Evolutionary conservation across 2,888 invertebrate species (phyloP).

Genomic region (Apoda limacodes): DNA sequence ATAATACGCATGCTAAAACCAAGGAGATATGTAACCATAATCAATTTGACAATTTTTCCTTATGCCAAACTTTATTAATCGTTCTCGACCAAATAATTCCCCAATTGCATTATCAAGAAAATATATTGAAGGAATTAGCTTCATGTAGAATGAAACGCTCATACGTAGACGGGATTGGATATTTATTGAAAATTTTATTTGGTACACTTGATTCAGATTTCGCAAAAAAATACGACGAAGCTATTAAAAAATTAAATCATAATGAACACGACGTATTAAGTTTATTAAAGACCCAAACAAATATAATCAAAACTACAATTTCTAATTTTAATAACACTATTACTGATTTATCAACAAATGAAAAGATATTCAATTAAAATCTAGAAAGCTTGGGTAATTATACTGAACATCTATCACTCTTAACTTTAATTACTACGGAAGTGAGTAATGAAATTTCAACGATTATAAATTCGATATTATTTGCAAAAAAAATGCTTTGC

Average conservation of each 20-base stretch:
- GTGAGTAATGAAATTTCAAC: conserved; percentile 17
- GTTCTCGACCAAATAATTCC: conserved; percentile 15
- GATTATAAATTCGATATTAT: conserved; percentile 17
- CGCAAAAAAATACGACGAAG: conserved; percentile 17
- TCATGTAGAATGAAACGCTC: conserved; percentile 16
- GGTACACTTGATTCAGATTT: conserved; percentile 18
- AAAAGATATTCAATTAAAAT: conserved; percentile 17
- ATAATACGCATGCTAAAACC: conserved; percentile 12
- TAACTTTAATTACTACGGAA: conserved; percentile 16
- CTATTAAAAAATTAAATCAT: conserved; percentile 15
- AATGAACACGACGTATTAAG: conserved; percentile 15
- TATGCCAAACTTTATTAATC: conserved; percentile 12
- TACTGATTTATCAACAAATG: conserved; percentile 14
- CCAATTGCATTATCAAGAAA: conserved; percentile 14
- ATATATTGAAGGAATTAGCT: conserved; percentile 15
- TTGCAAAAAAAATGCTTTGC: conserved; percentile 16
- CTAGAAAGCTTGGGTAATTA: conserved; percentile 13
- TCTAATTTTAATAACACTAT: conserved; percentile 16
- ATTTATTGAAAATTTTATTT: conserved; percentile 18
- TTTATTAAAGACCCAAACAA: conserved; percentile 15
- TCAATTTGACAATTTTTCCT: conserved; percentile 11
- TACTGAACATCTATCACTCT: conserved; percentile 17
- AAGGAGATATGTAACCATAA: conserved; percentile 14
- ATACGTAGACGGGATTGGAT: conserved; percentile 18
- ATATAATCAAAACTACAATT: conserved; percentile 14